Percentiles rank a stretch among this genome's conserved stretches.
These are phyloP conservation scores for Conistra vaccinii DNA, from an alignment of 2,888 invertebrate species.

Conservation along the genomic window DNA sequence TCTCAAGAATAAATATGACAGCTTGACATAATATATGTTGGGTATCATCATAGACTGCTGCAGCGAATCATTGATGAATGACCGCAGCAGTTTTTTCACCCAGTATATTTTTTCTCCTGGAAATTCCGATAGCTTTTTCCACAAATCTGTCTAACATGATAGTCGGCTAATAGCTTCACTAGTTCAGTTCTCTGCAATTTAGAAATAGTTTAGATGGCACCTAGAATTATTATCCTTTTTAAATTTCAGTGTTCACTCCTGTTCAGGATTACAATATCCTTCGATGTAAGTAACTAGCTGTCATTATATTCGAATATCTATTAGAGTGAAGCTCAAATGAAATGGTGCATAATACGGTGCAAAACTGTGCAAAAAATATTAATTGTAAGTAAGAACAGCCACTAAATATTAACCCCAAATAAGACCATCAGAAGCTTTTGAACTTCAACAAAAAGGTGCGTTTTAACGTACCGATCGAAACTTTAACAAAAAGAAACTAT, in stretches of 20 bases:
- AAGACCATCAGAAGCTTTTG: too few species aligned
- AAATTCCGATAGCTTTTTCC: not conserved
- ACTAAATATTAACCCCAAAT: too few species aligned
- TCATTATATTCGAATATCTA: not conserved
- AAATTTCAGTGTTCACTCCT: not conserved
- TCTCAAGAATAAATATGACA: not conserved
- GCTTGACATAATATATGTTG: too few species aligned
- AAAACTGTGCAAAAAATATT: not conserved
- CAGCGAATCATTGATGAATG: too few species aligned
- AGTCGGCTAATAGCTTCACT: not conserved
- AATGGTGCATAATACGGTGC: not conserved
- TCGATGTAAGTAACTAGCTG: not conserved
- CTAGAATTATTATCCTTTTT: not conserved
- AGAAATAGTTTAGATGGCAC: not conserved
- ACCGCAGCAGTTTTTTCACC: too few species aligned
- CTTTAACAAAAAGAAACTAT: too few species aligned
- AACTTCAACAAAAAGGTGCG: too few species aligned
- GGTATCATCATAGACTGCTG: too few species aligned
- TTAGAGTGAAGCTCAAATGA: not conserved
- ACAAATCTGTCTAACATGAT: not conserved
- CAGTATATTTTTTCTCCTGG: not conserved
- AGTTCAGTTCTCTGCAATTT: not conserved
- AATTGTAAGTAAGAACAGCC: too few species aligned
- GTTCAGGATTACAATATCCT: not conserved
- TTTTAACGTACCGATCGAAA: too few species aligned